phyloP scores from a whole-genome alignment of 2,113 vertebrate genomes.

The Seriola aureovittata region DNA sequence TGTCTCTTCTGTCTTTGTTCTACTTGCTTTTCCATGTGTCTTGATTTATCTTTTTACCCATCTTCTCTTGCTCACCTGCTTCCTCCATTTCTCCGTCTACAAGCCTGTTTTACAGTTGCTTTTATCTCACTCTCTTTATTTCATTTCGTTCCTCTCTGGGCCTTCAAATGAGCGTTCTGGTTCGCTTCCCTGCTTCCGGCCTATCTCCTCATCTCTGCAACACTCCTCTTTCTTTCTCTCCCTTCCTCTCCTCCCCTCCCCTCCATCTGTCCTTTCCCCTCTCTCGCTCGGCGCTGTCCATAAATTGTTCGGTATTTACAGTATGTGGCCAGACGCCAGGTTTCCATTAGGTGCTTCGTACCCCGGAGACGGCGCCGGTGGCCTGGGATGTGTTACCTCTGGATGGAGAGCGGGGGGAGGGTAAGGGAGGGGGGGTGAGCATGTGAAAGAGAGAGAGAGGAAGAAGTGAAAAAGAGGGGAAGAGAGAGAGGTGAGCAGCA shows the following conservation, averaged over 20 bases:
- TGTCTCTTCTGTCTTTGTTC: neutral
- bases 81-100: constrained; percentile 3
- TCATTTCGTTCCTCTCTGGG: constrained; percentile 49
- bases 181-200: constrained; percentile 43
- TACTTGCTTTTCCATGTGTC: neutral
- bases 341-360: constrained; percentile 81
- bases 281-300: constrained; percentile 56
- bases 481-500: neutral
- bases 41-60: neutral
- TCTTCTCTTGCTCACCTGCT: constrained; percentile 35
- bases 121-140: constrained; percentile 47
- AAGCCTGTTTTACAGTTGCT: constrained; percentile 22
- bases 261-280: neutral
- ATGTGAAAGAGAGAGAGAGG: neutral
- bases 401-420: constrained; percentile 38
- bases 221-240: constrained; percentile 28
- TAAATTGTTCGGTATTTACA: constrained; percentile 82
- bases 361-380: constrained; percentile 75
- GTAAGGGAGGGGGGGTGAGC: neutral
- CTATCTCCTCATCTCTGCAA: constrained; percentile 56
- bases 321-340: constrained; percentile 79
- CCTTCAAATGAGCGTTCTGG: constrained; percentile 42
- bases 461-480: constrained; percentile 30
- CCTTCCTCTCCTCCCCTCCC: constrained; percentile 13
- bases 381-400: constrained; percentile 80